These are phyloP conservation scores for Diphyllodes magnificus DNA, from an alignment of 2,113 vertebrate genomes.

Conservation along the genomic window DNA sequence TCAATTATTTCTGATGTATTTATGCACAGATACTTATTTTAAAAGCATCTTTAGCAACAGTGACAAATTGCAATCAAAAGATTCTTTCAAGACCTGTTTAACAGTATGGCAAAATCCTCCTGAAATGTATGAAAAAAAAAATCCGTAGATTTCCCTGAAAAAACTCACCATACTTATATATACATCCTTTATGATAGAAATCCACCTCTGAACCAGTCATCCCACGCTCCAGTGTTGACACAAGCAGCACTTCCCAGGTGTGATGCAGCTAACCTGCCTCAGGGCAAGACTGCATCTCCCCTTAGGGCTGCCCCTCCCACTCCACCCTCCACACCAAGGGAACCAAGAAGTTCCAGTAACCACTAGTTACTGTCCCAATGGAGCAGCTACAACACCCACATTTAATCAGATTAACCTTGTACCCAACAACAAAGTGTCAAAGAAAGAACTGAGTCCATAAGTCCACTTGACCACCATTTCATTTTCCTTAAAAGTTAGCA, in stretches of 20 bases:
- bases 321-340: not conserved
- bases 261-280: not conserved
- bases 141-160: not conserved
- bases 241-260: not conserved
- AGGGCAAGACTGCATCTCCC: not conserved
- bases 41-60: not conserved
- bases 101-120: not conserved
- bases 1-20: not conserved
- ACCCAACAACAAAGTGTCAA: not conserved
- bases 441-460: not conserved
- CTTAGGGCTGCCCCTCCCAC: not conserved
- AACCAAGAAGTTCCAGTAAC: not conserved
- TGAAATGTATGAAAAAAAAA: not conserved
- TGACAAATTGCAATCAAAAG: not conserved
- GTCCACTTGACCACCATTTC: not conserved
- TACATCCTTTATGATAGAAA: not conserved
- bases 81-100: not conserved
- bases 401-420: not conserved
- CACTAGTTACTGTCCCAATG: not conserved
- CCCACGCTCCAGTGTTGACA: rapidly evolving
- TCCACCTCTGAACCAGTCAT: not conserved
- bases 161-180: not conserved
- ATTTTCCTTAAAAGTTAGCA: not conserved
- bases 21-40: not conserved
- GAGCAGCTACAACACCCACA: not conserved